phyloP scores from a whole-genome alignment of 1,140 invertebrate genomes.

The Psilanteris sp. region DNA sequence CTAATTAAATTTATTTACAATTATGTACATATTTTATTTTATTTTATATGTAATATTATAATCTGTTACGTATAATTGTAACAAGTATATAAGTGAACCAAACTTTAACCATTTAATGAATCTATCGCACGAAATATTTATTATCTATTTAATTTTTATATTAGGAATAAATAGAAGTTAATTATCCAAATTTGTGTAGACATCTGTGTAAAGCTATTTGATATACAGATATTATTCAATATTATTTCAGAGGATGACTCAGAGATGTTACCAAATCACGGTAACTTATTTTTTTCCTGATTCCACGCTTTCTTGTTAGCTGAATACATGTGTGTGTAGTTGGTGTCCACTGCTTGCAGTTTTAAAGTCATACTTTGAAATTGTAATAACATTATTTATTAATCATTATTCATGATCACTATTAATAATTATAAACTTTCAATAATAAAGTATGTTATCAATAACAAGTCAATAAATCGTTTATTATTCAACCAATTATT shows the following conservation, averaged over 20 bases:
- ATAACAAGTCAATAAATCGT: no score
- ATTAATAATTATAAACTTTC: no score
- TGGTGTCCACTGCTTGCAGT: slow-evolving; percentile 8
- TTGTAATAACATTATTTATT: slow-evolving; percentile 15
- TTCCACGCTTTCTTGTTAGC: slow-evolving; percentile 67
- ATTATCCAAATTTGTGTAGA: slow-evolving; percentile 5
- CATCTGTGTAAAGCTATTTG: slow-evolving; percentile 32
- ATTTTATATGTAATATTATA: no score
- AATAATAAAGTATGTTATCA: no score
- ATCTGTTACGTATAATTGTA: no score
- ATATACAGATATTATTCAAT: slow-evolving; percentile 72
- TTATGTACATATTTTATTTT: no score
- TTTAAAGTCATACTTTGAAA: slow-evolving; percentile 42
- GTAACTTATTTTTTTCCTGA: slow-evolving; percentile 75
- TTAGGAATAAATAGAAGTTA: slow-evolving; percentile 4
- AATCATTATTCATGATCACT: no score
- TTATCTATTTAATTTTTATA: slow-evolving; percentile 1
- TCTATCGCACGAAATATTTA: slow-evolving; percentile 2
- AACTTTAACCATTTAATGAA: neutral
- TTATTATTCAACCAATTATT: no score
- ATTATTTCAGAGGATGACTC: slow-evolving; percentile 80
- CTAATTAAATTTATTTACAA: no score
- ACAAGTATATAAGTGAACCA: no score
- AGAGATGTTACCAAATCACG: slow-evolving; percentile 80
- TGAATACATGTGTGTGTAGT: slow-evolving; percentile 40